A percentile compares a stretch with the other conserved stretches of the same genome.
Evolutionary conservation across 1,140 invertebrate genomes (phyloP).

Genomic region (Glossosoma conforme): DNA sequence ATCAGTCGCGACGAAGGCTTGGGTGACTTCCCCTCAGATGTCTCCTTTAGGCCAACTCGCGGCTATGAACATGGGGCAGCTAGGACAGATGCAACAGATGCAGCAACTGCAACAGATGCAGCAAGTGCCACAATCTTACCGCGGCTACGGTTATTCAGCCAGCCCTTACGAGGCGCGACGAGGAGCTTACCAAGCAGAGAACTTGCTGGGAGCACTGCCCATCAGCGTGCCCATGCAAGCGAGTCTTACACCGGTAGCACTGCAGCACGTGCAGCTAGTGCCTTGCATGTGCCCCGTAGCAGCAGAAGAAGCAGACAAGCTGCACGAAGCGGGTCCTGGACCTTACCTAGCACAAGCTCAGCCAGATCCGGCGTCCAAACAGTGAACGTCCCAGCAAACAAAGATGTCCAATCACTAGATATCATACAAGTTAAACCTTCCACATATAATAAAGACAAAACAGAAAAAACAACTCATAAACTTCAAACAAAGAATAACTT

Average conservation of each 20-base stretch:
- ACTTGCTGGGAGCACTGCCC: constrained; percentile 39
- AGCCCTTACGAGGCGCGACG: constrained; percentile 40
- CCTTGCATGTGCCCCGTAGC: constrained; percentile 53
- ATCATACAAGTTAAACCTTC: no score
- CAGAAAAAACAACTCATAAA: no score
- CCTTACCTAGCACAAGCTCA: constrained; percentile 42
- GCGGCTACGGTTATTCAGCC: constrained; percentile 44
- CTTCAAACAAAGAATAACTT: no score
- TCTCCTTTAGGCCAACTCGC: constrained; percentile 37
- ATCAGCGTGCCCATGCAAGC: constrained; percentile 49
- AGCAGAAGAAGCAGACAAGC: constrained; percentile 47
- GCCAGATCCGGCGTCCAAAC: constrained; percentile 18
- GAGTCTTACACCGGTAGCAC: constrained; percentile 45
- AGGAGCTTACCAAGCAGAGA: constrained; percentile 40
- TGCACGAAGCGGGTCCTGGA: constrained; percentile 43
- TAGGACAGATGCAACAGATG: no score
- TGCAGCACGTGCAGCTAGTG: constrained; percentile 51
- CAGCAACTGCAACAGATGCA: constrained; percentile 11
- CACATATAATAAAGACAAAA: no score
- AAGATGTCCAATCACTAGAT: constrained; percentile 4
- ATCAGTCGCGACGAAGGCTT: constrained; percentile 16
- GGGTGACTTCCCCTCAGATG: constrained; percentile 21
- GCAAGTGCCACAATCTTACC: constrained; percentile 36
- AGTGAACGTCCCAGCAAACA: constrained; percentile 4
- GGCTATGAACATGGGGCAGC: constrained; percentile 39